Conservation (phyloP, 2,113 vertebrate species). For the Malurus alboscapulatus region DNA sequence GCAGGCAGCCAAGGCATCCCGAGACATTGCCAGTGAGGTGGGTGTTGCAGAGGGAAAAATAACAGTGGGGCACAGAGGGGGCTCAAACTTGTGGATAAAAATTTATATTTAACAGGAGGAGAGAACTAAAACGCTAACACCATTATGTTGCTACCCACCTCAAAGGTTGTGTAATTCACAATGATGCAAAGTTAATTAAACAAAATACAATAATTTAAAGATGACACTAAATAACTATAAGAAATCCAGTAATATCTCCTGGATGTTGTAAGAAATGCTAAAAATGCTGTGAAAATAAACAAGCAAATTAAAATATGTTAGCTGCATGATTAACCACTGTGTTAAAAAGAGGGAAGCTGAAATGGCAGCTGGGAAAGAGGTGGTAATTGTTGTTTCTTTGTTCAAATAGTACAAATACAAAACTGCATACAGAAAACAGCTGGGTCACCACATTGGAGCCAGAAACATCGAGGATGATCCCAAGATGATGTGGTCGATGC, state of each 20-base stretch:
- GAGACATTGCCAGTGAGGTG: slow-evolving; percentile 91
- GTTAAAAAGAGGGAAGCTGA: fast-evolving
- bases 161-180: fast-evolving
- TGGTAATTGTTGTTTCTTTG: background rate
- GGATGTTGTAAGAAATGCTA: fast-evolving
- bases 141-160: fast-evolving
- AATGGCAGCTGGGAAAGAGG: background rate
- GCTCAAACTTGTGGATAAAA: fast-evolving
- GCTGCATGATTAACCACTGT: fast-evolving
- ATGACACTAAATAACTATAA: fast-evolving
- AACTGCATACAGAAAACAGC: slow-evolving; percentile 78
- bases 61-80: background rate
- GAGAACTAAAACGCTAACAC: background rate
- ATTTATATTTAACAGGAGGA: background rate
- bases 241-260: fast-evolving
- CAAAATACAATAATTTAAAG: fast-evolving
- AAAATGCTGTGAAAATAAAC: fast-evolving
- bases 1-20: slow-evolving; percentile 80
- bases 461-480: slow-evolving; percentile 84
- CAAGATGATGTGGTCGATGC: slow-evolving; percentile 86
- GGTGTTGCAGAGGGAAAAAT: background rate
- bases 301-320: background rate
- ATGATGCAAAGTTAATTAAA: background rate
- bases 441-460: slow-evolving; percentile 59
- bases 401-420: slow-evolving; percentile 88